Evolutionary conservation across 2,113 vertebrate species (phyloP), one percentile per base, ranked within the genome.

Genomic region (Hemiprocne comata): DNA sequence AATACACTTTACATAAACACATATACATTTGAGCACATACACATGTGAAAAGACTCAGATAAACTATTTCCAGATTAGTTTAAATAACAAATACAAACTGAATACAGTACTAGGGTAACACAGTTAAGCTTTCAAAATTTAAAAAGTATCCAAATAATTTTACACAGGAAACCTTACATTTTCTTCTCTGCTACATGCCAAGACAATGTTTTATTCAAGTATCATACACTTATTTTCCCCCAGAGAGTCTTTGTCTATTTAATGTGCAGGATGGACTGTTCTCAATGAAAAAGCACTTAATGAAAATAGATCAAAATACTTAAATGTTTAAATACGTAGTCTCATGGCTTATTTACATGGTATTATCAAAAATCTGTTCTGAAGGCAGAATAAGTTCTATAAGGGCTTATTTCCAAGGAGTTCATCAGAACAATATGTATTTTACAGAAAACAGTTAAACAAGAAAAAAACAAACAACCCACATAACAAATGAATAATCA

Each of bases 121-220:
- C 34, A 88, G 55, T 62, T 73, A 86, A 87, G 40, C 51, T 83
- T 83, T 74, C 20, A 67, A 82, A 89, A 57, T 38, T 38, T 71
- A 77, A 38, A 74, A 38, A 54, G 7, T 25, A 8, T 51, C 67
- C 85, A 87, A 69, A 54, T 76, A 84, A 89, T 13, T 73, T 87
- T 93, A n/a, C 18, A 50, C 33, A 78, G 77, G 73, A 92, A 94
- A 94, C 18, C 48, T 96, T 36, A 83, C 4, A 54, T 69, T 78
- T 87, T 81, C 31, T 67, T 55, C 50, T 78, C 36, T 87, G 48
- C 33, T 73, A 55, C 18, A 24, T 67, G 67, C 85, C 82, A 94
- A 90, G 34, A 74, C 9, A 93, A 85, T 73, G 74, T 76, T 95
- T 93, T 46, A 70, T 94, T 95, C 74, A 78, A 89, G 19, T 46